Percentiles rank a stretch among this genome's conserved stretches.
Evolutionary conservation across 2,113 vertebrate genomes (phyloP).

Genomic region (Grus americana): DNA sequence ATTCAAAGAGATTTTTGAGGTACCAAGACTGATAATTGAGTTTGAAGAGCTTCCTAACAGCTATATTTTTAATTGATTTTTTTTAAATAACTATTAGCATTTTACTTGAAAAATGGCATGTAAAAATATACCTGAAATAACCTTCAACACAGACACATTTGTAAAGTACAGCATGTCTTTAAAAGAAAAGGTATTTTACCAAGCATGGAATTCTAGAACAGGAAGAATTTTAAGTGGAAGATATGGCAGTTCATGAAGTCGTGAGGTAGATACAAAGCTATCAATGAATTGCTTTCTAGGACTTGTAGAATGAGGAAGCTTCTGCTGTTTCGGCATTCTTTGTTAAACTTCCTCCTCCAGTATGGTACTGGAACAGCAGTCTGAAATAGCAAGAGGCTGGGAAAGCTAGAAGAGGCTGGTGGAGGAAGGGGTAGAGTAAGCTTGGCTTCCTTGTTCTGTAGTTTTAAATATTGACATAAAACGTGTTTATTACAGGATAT

Average conservation of each 20-base stretch:
- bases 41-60: background rate
- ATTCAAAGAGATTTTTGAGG: slow-evolving; percentile 89
- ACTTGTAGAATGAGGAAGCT: background rate
- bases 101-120: background rate
- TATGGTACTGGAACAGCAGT: background rate
- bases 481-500: slow-evolving; percentile 78
- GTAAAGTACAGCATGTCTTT: no score
- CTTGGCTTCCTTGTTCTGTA: background rate
- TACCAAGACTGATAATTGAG: slow-evolving; percentile 43
- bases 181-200: no score
- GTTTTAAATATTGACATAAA: background rate
- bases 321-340: background rate
- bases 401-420: background rate
- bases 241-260: background rate
- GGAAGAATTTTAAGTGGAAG: background rate
- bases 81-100: background rate
- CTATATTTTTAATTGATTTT: background rate
- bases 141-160: no score
- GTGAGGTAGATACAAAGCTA: background rate
- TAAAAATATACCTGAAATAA: background rate
- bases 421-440: background rate
- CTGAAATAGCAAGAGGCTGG: background rate
- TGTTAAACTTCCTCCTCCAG: background rate
- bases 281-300: background rate
- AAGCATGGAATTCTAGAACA: no score